Evolutionary conservation across 2,113 vertebrate species (phyloP), one percentile per base, ranked within the genome.

Genomic region (Dasyornis broadbenti): DNA sequence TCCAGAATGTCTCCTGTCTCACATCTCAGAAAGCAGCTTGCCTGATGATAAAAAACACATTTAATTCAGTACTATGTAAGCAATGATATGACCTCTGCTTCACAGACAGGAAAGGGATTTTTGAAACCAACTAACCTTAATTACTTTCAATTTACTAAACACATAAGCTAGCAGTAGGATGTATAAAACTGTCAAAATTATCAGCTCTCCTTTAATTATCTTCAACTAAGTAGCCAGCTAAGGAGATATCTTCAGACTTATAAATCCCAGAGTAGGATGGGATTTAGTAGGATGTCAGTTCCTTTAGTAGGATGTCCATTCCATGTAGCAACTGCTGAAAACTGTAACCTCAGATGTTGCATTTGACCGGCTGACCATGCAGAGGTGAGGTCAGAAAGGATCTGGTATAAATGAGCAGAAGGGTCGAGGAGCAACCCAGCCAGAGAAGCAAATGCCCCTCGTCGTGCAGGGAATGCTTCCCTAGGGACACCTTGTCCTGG

Each of bases 131-230:
- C 50, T 35, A 80, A n/a, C 30, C 18, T 92, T 90, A 83, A 90
- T 80, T 89, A 72, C 50, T 57, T 93, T 59, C 39, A 18, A 66
- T 93, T 95, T 89, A 90, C 50, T 63, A 77, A 93, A 88, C 59
- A 50, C 6, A 5, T 33, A 45, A 88, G 42, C 33, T n/a, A 76
- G 53, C 61, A 80, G n/a, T 37, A 73, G 15, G 50, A 77, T 63
- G 49, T 47, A 80, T 86, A 86, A 92, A 94, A 54, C 27, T 63
- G 69, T 35, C 39, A 80, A 80, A 88, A 79, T 68, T 75, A 92
- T 63, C 33, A 60, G 30, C 50, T 92, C 19, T 89, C 13, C 8
- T 88, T 72, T 86, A 91, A 91, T 82, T 72, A 61, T 50, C 39
- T 94, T 73, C 45, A 54, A 28, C 52, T 40, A 81, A 66, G 13